Evolutionary conservation across 2,888 invertebrate genomes (phyloP), one percentile per base, ranked within the genome.

Genomic region (Norana najaformis): DNA sequence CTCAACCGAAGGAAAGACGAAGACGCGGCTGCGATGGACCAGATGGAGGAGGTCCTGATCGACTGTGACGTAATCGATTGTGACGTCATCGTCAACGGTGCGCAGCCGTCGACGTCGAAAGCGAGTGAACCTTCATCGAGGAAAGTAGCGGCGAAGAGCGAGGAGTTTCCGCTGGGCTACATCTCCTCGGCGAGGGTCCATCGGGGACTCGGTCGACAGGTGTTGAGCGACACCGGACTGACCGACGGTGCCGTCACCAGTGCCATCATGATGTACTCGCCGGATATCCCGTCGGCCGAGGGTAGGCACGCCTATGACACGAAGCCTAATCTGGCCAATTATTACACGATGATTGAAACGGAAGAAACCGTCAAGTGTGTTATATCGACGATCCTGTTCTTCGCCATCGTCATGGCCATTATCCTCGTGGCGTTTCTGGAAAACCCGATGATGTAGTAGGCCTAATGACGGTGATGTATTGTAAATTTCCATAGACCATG

Each of bases 401-500:
- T 89, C 39, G 88, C 47, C 37, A 90, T 90, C 53, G 23, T 90
- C 47, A 41, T 89, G 11, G 53, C 89, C 38, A 47, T 90, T 30
- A n/a, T 85, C 34, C 30, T 90, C 82, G 89, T 90, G 30, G 89
- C 89, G 23, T 89, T 90, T 88, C 85, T 90, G 18, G 47, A 89
- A 14, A 90, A 90, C 47, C 90, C 90, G n/a, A 39, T 38, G 85
- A 83, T 89, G 69, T 88, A 69, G n/a, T 69, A 0, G 11, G 11
- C 30, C 4, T 0, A n/a, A n/a, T n/a, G n/a, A n/a, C n/a, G 82
- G 5, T 83, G 8, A 41, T 41, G 38, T 89, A 38, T 91, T 93
- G 37, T 91, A n/a, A 94, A 93, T 4, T 94, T 69, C 30, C 30
- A 69, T n/a, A n/a, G 47, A 18, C 16, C 23, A 53, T 13, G n/a